These are phyloP conservation scores for Helicolenus hilgendorfi DNA, from an alignment of 2,797 vertebrate species.

Conservation along the genomic window DNA sequence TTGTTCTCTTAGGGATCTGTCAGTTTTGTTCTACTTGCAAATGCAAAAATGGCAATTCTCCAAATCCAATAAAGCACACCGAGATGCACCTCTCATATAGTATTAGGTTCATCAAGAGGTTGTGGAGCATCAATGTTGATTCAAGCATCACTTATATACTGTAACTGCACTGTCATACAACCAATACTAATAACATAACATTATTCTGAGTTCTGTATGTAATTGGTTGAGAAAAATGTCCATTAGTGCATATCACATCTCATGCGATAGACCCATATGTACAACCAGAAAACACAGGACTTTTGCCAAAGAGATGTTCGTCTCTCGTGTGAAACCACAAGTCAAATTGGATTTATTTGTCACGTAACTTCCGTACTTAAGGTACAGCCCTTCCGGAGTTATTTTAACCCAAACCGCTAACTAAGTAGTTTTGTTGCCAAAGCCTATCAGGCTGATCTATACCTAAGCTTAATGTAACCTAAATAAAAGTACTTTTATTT, in stretches of 20 bases:
- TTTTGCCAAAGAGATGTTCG: no score
- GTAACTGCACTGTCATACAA: background rate
- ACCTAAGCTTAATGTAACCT: no score
- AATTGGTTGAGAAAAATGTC: background rate
- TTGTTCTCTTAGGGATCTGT: slow-evolving; percentile 26
- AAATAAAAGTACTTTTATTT: no score
- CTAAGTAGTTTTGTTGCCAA: no score
- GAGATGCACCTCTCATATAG: background rate
- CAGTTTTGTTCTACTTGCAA: slow-evolving; percentile 30
- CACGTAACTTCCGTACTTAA: no score
- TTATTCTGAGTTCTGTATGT: background rate
- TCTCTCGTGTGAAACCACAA: no score
- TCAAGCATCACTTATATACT: background rate
- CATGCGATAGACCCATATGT: background rate
- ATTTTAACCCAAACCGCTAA: no score
- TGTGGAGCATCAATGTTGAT: background rate
- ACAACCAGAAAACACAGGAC: no score
- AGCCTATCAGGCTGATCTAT: no score
- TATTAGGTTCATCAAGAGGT: background rate
- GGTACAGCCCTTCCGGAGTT: no score
- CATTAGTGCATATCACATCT: background rate
- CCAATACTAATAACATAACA: background rate
- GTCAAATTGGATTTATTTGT: no score
- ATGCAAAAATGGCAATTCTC: slow-evolving; percentile 1
- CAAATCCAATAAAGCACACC: background rate